phyloP scores from a whole-genome alignment of 2,888 invertebrate genomes.

The Villa cingulata region DNA sequence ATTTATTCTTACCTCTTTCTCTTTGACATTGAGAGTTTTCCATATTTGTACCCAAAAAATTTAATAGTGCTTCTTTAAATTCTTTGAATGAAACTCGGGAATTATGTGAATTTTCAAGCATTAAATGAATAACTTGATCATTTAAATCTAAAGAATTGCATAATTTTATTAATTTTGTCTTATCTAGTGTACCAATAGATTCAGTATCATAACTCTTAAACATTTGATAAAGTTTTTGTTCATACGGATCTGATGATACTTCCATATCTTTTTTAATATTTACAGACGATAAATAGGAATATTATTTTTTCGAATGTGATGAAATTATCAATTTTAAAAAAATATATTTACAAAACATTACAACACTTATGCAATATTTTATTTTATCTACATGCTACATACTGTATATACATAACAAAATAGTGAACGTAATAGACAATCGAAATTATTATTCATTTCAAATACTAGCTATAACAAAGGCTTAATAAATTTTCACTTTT shows the following conservation, averaged over 20 bases:
- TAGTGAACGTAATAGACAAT: no score
- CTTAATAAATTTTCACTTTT: no score
- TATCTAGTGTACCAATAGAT: slow-evolving; percentile 53
- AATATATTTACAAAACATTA: no score
- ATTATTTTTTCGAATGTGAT: no score
- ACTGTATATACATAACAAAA: no score
- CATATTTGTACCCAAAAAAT: slow-evolving; percentile 47
- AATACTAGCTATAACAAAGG: no score
- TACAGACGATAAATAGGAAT: no score
- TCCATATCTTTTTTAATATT: slow-evolving; percentile 14
- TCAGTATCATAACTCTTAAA: slow-evolving; percentile 66
- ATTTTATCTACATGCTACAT: no score
- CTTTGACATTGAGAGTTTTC: slow-evolving; percentile 21
- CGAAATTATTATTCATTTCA: no score
- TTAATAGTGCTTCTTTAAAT: slow-evolving; percentile 62
- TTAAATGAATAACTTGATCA: slow-evolving; percentile 48
- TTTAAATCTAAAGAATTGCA: slow-evolving; percentile 68
- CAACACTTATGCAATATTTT: no score
- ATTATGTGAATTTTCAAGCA: slow-evolving; percentile 37
- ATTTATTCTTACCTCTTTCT: background rate
- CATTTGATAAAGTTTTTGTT: slow-evolving; percentile 65
- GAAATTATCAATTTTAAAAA: no score
- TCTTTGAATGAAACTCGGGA: slow-evolving; percentile 50
- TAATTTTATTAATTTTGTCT: slow-evolving; percentile 49
- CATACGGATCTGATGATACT: slow-evolving; percentile 53